Percentiles rank a stretch among this genome's conserved stretches.
These are phyloP conservation scores for Callorhinus ursinus DNA, from an alignment of 2,113 vertebrate species.

Conservation along the genomic window DNA sequence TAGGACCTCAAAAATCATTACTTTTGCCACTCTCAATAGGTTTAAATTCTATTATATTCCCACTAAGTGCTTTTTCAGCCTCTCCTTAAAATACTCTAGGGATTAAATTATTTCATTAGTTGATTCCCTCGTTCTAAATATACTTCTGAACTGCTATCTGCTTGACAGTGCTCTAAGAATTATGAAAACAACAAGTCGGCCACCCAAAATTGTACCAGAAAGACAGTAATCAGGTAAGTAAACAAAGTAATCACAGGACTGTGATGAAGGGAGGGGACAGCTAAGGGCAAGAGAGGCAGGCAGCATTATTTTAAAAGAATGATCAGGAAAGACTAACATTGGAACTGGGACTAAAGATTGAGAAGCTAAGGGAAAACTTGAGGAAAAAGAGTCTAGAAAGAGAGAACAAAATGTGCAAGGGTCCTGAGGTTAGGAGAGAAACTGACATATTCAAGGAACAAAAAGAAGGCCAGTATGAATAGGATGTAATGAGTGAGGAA, in stretches of 20 bases:
- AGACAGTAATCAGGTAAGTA: not conserved
- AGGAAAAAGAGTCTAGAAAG: not conserved
- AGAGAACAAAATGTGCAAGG: not conserved
- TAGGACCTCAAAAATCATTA: not conserved
- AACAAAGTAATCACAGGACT: not conserved
- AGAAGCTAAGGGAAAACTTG: not conserved
- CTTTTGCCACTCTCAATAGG: not conserved
- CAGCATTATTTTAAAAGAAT: not conserved
- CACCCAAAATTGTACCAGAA: not conserved
- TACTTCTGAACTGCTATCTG: conserved; percentile 7
- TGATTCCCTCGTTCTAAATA: not conserved
- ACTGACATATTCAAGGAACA: not conserved
- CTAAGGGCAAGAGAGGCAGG: not conserved
- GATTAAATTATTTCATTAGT: not conserved
- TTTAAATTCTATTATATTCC: not conserved
- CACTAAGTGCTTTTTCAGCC: not conserved
- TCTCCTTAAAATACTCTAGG: not conserved
- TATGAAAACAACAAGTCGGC: not conserved
- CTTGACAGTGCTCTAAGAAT: not conserved
- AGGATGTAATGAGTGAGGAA: not conserved
- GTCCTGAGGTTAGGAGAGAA: not conserved
- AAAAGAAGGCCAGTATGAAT: not conserved
- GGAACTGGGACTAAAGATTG: not conserved
- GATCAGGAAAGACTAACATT: not conserved
- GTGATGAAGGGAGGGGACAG: not conserved